Percentiles rank a stretch among this genome's conserved stretches.
These are phyloP conservation scores for Melipona bicolor DNA, from an alignment of 2,888 invertebrate genomes.

Conservation along the genomic window DNA sequence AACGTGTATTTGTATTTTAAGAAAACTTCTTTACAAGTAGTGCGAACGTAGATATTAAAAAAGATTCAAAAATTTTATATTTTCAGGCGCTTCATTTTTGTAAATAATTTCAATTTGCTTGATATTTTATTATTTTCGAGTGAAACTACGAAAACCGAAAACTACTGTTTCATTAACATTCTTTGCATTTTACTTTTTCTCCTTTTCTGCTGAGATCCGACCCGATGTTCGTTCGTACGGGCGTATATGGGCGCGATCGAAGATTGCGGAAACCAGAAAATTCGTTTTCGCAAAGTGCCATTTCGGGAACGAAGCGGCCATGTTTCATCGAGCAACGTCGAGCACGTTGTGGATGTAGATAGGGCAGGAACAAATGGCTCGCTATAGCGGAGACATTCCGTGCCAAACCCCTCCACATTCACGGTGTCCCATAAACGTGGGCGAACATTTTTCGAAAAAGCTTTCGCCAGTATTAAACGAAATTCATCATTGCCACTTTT, in stretches of 20 bases:
- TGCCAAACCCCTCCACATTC: conserved; percentile 50
- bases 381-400: conserved; percentile 61
- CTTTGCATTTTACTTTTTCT: not conserved
- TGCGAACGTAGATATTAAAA: not conserved
- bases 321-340: conserved; percentile 67
- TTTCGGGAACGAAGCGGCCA: conserved; percentile 70
- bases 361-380: conserved; percentile 72
- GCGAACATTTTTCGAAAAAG: conserved; percentile 35
- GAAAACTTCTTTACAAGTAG: not conserved
- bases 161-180: not conserved
- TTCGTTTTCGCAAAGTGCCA: conserved; percentile 71
- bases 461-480: conserved; percentile 9
- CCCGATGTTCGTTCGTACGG: conserved; percentile 30
- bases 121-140: not conserved
- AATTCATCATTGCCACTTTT: not conserved
- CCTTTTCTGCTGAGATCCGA: conserved; percentile 36
- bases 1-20: not conserved
- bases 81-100: not conserved
- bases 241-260: conserved; percentile 54
- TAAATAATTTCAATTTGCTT: not conserved
- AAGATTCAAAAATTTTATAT: not conserved
- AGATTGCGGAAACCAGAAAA: conserved; percentile 69
- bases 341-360: conserved; percentile 70
- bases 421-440: conserved; percentile 48
- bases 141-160: not conserved